A percentile compares a stretch with the other conserved stretches of the same genome.
These are phyloP conservation scores for Cyclophora albipunctata DNA, from an alignment of 2,888 invertebrate species.

Conservation along the genomic window DNA sequence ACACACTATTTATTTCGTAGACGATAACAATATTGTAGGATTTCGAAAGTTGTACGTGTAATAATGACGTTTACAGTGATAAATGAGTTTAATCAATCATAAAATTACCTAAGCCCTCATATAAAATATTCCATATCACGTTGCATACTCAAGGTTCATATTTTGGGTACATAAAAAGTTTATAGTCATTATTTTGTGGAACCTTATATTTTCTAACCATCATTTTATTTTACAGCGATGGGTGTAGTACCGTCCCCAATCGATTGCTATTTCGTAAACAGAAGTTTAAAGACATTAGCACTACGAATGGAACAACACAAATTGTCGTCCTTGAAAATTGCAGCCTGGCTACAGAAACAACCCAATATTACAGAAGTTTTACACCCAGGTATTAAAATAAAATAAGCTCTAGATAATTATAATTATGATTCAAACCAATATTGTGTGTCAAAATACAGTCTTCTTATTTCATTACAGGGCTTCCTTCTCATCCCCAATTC, in stretches of 20 bases:
- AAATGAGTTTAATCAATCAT: too few relatives aligned
- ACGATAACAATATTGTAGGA: too few relatives aligned
- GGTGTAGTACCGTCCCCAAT: conserved; percentile 97
- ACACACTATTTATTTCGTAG: too few relatives aligned
- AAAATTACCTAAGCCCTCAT: too few relatives aligned
- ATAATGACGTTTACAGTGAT: too few relatives aligned
- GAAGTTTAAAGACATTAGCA: conserved; percentile 94
- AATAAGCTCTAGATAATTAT: background rate
- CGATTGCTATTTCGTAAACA: conserved; percentile 94
- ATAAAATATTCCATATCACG: too few relatives aligned
- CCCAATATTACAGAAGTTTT: conserved; percentile 85
- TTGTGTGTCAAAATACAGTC: background rate
- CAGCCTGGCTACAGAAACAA: conserved; percentile 87
- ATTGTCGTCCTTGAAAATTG: conserved; percentile 84
- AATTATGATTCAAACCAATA: background rate
- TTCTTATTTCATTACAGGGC: conserved; percentile 61
- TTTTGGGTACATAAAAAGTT: too few relatives aligned
- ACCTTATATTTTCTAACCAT: too few relatives aligned
- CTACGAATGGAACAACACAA: conserved; percentile 94
- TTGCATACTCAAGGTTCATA: too few relatives aligned
- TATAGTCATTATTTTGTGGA: too few relatives aligned
- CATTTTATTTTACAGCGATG: conserved; percentile 77
- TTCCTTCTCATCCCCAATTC: conserved; percentile 91
- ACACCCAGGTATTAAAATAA: conserved; percentile 80
- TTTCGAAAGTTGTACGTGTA: too few relatives aligned